Percentiles rank a stretch among this genome's conserved stretches.
Evolutionary conservation across 2,888 invertebrate species (phyloP).

Genomic region (Eristalis tenax): DNA sequence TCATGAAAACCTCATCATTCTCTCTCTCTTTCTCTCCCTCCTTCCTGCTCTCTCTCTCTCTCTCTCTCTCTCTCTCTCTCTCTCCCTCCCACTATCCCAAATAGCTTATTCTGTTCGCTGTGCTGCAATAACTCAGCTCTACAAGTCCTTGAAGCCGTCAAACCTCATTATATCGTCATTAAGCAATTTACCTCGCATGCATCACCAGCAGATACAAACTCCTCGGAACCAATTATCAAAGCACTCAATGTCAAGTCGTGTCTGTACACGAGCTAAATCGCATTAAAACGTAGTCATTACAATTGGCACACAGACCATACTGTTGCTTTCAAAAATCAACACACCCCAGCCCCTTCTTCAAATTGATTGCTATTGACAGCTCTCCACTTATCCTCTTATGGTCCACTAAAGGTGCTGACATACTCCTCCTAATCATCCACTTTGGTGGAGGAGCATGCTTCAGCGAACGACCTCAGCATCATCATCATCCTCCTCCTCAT

Average conservation of each 20-base stretch:
- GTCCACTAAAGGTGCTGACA: conserved; percentile 11
- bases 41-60: too few species aligned
- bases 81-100: too few species aligned
- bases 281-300: conserved; percentile 25
- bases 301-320: conserved; percentile 4
- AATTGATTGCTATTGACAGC: conserved; percentile 56
- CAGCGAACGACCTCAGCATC: neutral
- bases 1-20: too few species aligned
- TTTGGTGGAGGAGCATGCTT: conserved; percentile 31
- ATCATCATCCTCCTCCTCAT: neutral
- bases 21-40: too few species aligned
- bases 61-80: too few species aligned
- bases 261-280: conserved; percentile 4
- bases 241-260: neutral
- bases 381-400: conserved; percentile 39
- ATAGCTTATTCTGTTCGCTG: too few species aligned
- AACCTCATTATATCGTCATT: too few species aligned
- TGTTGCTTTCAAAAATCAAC: neutral
- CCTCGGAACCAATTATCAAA: neutral
- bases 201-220: neutral
- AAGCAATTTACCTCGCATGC: too few species aligned
- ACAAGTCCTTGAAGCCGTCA: neutral
- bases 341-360: conserved; percentile 13
- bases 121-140: neutral
- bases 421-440: conserved; percentile 43